Evolutionary conservation across 1,140 invertebrate genomes (phyloP).

Genomic region (Drosophila mayri): DNA sequence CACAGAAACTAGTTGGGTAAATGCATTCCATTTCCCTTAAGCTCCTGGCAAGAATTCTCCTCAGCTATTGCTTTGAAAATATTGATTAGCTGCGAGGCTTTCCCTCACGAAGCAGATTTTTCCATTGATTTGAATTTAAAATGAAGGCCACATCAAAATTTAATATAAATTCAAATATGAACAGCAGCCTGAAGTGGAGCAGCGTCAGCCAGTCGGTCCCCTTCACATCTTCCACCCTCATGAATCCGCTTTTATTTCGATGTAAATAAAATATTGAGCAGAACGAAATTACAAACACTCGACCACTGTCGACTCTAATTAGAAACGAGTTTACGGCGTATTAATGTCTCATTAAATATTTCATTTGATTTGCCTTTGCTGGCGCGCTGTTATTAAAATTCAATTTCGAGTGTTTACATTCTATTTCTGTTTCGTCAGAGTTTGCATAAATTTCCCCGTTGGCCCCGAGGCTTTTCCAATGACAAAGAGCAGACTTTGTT

Average conservation of each 20-base stretch:
- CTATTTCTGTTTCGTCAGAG: conserved; percentile 58
- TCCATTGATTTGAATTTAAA: conserved; percentile 75
- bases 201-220: neutral
- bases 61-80: conserved; percentile 16
- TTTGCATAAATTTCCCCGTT: conserved; percentile 46
- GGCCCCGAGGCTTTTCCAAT: conserved; percentile 40
- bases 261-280: conserved; percentile 40
- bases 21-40: conserved; percentile 6
- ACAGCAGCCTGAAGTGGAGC: conserved; percentile 18
- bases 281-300: conserved; percentile 25
- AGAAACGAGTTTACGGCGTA: conserved; percentile 72
- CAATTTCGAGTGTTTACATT: conserved; percentile 75
- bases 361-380: conserved; percentile 73
- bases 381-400: conserved; percentile 69
- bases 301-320: conserved; percentile 54
- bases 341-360: conserved; percentile 80
- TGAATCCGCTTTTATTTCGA: conserved; percentile 20
- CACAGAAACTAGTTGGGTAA: neutral
- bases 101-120: conserved; percentile 7
- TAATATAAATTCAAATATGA: conserved; percentile 77
- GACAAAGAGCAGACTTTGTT: conserved; percentile 53
- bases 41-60: neutral
- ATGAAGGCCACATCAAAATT: conserved; percentile 64
- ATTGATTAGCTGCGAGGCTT: conserved; percentile 39
- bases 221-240: neutral